Base-by-base conservation (phyloP, 2,888 invertebrate genomes). In the Rhyacophila evoluta region DNA sequence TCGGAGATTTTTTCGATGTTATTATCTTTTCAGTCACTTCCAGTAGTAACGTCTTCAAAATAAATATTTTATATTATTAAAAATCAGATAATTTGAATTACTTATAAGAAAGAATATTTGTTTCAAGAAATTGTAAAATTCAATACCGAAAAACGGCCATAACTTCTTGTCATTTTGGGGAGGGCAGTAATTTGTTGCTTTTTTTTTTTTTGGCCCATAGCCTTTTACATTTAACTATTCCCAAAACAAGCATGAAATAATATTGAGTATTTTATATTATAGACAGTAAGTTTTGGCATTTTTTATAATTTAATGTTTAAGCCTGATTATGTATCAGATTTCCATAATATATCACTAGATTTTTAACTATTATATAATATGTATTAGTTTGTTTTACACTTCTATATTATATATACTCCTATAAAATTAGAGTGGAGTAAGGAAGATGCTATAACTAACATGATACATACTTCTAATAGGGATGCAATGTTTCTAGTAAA, bases 31-130 rank as follows among this genome's bases (percentile, higher is more conserved):
- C 55, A 25, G 55, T 55, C 55, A 55, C 55, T 55, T 55, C 55
- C 55, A 55, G 55, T 55, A 55, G 55, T 55, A 55, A 55, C 55
- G 55, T 55, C 55, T 55, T 55, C 55, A 55, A 55, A 55, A 55
- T 55, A 55, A 55, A 55, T 55, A 19, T 55, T 55, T 55, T 25
- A 55, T 19, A 55, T 12, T 19, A 55, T 12, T 55, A 19, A 55
- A 55, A 55, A 55, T 55, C 55, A 55, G 19, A 55, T 8, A 8
- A 8, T 12, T 55, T 55, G 15, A 6, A 55, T 55, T 55, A 19
- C 25, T 55, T 55, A 25, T 8, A 15, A 55, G 55, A 55, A 55
- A 55, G 19, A n/a, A 55, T 6, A 55, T 55, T 25, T 55, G 2
- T 33, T 33, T 2, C 29, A 33, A n/a, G n/a, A n/a, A n/a, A n/a